Evolutionary conservation across 2,113 vertebrate species (phyloP).

Genomic region (Dasypus novemcinctus): DNA sequence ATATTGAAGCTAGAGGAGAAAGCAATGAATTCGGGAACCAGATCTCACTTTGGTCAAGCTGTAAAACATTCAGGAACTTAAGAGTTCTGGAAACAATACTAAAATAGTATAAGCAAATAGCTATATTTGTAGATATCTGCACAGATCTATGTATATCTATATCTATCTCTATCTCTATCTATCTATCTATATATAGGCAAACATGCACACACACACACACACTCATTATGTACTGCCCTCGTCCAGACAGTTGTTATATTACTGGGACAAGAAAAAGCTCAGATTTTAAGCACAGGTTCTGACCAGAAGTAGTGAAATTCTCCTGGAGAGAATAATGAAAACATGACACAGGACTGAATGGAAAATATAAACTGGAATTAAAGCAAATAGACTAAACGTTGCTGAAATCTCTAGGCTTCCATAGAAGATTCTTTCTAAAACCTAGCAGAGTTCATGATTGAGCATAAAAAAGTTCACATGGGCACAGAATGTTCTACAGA

Average conservation of each 20-base stretch:
- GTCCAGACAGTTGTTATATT: background rate
- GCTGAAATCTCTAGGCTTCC: background rate
- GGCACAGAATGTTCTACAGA: background rate
- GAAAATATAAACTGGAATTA: background rate
- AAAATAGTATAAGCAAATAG: background rate
- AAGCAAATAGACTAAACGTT: background rate
- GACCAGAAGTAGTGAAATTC: background rate
- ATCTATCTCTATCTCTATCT: background rate
- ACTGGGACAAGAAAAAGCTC: background rate
- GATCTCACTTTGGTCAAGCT: background rate
- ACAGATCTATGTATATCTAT: background rate
- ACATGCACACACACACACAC: background rate
- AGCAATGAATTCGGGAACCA: background rate
- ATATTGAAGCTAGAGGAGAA: background rate
- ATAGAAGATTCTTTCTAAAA: background rate
- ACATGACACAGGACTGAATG: background rate
- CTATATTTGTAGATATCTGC: background rate
- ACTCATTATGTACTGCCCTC: background rate
- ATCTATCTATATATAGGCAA: too few relatives aligned
- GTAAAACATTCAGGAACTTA: background rate
- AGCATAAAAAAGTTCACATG: background rate
- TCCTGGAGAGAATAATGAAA: background rate
- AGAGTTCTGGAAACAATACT: background rate
- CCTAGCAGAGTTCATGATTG: background rate
- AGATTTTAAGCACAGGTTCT: background rate